phyloP scores from a whole-genome alignment of 2,113 vertebrate species.

The Tapirus terrestris region DNA sequence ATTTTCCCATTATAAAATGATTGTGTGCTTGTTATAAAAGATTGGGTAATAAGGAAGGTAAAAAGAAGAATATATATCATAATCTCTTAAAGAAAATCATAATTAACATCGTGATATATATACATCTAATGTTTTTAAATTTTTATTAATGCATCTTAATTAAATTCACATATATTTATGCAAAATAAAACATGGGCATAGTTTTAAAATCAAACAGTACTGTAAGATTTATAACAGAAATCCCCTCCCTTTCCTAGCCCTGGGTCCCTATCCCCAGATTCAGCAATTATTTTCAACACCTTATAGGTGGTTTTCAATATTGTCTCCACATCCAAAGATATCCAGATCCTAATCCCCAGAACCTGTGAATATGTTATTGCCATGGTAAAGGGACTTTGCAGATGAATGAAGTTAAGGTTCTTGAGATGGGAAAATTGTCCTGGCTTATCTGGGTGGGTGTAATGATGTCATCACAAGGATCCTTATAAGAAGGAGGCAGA shows the following conservation, averaged over 20 bases:
- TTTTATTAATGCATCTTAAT: neutral
- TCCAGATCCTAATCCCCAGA: neutral
- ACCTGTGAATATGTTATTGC: neutral
- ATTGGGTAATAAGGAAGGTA: neutral
- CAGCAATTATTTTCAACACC: neutral
- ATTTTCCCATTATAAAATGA: neutral
- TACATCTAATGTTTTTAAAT: neutral
- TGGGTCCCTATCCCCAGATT: neutral
- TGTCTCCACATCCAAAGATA: neutral
- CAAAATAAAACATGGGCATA: neutral
- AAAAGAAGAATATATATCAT: neutral
- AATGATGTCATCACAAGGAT: neutral
- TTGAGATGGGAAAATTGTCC: neutral
- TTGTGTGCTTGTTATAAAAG: neutral
- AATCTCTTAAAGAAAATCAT: neutral
- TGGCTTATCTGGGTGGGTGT: neutral
- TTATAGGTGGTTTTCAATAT: neutral
- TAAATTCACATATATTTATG: neutral
- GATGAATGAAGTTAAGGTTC: neutral
- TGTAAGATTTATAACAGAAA: neutral
- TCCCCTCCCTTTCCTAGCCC: neutral
- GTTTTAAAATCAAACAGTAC: slow-evolving; percentile 5
- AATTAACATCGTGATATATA: neutral
- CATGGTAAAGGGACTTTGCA: neutral
- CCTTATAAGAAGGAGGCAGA: neutral